phyloP scores from a whole-genome alignment of 2,797 vertebrate species.

The Etheostoma perlongum region DNA sequence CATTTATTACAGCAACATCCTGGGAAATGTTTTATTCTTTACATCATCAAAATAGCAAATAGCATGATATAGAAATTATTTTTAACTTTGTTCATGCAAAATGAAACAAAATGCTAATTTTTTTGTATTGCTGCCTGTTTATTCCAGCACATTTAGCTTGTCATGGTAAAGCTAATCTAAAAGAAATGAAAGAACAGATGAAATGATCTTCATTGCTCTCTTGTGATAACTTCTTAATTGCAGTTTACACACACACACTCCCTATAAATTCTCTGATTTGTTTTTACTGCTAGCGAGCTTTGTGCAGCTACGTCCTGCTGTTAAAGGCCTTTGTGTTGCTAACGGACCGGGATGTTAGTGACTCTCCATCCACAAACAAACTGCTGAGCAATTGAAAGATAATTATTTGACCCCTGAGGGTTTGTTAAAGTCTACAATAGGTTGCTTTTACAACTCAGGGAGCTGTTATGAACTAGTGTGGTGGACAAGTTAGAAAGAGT shows the following conservation, averaged over 20 bases:
- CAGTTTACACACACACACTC: conserved; percentile 9
- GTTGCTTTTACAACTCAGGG: conserved; percentile 48
- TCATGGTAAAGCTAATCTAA: background rate
- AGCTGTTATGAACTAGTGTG: conserved; percentile 9
- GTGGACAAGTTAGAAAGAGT: conserved; percentile 4
- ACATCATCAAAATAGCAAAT: background rate
- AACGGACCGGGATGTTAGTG: conserved; percentile 59
- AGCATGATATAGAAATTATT: background rate
- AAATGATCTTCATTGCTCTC: background rate
- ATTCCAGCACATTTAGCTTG: conserved; percentile 6
- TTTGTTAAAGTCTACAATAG: conserved; percentile 56
- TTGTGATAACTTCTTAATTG: background rate
- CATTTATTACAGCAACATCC: background rate
- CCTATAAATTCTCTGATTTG: conserved; percentile 36
- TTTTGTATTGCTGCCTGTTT: background rate
- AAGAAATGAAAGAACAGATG: background rate
- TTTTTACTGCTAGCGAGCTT: conserved; percentile 50
- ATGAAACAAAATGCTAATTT: background rate
- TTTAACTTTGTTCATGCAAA: conserved; percentile 1
- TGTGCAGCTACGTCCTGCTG: conserved; percentile 50
- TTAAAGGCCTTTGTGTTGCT: conserved; percentile 72
- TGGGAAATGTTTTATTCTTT: background rate
- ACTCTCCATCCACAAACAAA: conserved; percentile 68
- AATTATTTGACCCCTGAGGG: conserved; percentile 67
- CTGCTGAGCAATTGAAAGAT: conserved; percentile 68